phyloP scores from a whole-genome alignment of 2,797 vertebrate genomes.

The Crenichthys baileyi region DNA sequence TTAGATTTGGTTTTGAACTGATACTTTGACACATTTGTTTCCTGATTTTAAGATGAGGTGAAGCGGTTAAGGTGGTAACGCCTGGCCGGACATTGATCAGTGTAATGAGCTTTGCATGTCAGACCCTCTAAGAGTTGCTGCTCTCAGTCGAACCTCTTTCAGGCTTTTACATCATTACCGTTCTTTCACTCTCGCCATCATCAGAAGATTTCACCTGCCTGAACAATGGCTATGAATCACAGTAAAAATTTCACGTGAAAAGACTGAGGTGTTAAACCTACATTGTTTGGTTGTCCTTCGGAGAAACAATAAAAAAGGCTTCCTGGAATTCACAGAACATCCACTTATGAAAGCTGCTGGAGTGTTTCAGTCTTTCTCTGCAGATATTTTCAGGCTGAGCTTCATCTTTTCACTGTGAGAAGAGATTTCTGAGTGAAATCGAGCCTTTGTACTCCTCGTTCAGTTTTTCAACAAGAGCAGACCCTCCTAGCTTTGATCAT shows the following conservation, averaged over 20 bases:
- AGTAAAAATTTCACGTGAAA: neutral
- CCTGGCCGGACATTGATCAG: neutral
- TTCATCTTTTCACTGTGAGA: neutral
- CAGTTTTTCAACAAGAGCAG: constrained; percentile 23
- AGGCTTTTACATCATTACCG: neutral
- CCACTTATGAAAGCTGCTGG: neutral
- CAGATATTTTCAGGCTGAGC: neutral
- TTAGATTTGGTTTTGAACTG: too few relatives aligned
- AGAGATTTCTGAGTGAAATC: constrained; percentile 32
- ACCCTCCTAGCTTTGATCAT: constrained; percentile 51
- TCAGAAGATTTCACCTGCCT: neutral
- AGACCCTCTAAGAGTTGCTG: neutral
- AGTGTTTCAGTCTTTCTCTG: neutral
- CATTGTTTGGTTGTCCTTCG: neutral
- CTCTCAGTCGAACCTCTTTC: neutral
- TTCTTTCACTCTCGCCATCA: neutral
- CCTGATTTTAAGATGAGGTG: neutral
- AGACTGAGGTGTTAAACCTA: neutral
- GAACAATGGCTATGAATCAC: neutral
- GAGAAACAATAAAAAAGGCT: neutral
- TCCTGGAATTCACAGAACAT: neutral
- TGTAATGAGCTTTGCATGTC: neutral
- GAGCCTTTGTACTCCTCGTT: constrained; percentile 31
- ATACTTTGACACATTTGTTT: neutral
- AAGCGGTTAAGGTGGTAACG: neutral